Base-by-base conservation (phyloP, 2,797 vertebrate genomes). In the Rousettus madagascariensis region DNA sequence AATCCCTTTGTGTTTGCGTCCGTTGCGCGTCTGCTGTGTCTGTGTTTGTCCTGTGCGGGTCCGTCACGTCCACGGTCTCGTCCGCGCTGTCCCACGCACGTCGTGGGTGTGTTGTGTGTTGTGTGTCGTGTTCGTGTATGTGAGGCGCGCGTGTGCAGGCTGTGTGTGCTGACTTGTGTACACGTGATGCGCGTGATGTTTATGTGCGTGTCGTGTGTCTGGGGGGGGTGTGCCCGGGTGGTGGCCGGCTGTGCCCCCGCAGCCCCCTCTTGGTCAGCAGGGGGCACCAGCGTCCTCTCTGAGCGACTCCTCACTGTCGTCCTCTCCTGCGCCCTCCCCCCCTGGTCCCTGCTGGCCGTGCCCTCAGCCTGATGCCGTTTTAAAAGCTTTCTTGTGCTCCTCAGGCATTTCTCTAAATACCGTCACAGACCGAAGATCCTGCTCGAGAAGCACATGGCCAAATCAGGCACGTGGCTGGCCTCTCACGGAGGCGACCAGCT, bases 211-310 rank as follows among this genome's bases (percentile, higher is more conserved):
- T 19, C 5, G 75, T n/a, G 30, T n/a, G 7, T 55, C 28, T 49
- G 30, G 28, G 15, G 10, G 10, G 16, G 30, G 57, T 24, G 22
- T 36, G 55, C 15, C 3, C 7, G 4, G 26, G n/a, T 30, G 2
- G 30, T 46, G 28, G 16, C 57, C 43, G 28, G 26, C 57, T 36
- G 46, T 38, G 28, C 36, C 90, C 90, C 22, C 0, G 17, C 49
- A 51, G 90, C 20, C 36, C 65, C 28, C 30, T 65, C 38, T 55
- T 8, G 11, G 59, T 49, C 90, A 92, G 80, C 90, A 75, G 90
- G 90, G 79, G 90, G 80, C 90, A 43, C 59, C 49, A 77, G 80
- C 4, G 38, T 57, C 61, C 71, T 46, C 78, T 72, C 51, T 6
- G 1, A 19, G n/a, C n/a, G 68, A n/a, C n/a, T 74, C 1, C 0